Evolutionary conservation across 2,888 invertebrate species (phyloP), one percentile per base, ranked within the genome.

Genomic region (Mycalesis mineus): DNA sequence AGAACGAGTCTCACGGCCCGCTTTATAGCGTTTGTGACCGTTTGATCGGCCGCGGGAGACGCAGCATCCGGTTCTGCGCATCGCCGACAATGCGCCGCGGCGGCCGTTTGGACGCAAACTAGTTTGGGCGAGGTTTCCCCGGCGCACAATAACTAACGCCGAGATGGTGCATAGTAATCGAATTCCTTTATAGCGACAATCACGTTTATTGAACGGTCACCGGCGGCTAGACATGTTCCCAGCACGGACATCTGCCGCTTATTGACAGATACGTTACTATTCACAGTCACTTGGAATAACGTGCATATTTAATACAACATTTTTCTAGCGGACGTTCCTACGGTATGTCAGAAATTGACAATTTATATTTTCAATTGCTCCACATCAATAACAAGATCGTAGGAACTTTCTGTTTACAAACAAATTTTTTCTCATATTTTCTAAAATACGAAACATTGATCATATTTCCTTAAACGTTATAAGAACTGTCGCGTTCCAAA

Each of bases 51-150:
- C 77, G 74, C 72, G 74, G 75, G 78, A 79, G 77, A 78, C 69
- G 72, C 88, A 88, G 88, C 89, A 85, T 88, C 89, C 88, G 88
- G 88, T 88, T 87, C 77, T 87, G 78, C 75, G 84, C 82, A 79
- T 77, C 80, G 78, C 82, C 76, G 69, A 86, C 87, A 85, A 84
- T 84, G 81, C 71, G 74, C 67, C 72, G 78, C 71, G 80, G 71
- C 74, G 79, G 72, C 80, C 82, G 82, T 84, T 84, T 77, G 80
- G 75, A 68, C 72, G 68, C 73, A 85, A 89, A 88, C 88, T 84
- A 84, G 88, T 89, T 88, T 86, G 72, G 76, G 73, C 67, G 72
- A 76, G 75, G 77, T 78, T 75, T 82, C 83, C 80, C 82, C 76
- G 73, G 73, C 52, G 68, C 68, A 75, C 72, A 73, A 72, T 77